Evolutionary conservation across 2,113 vertebrate genomes (phyloP).

Genomic region (Corapipo altera): DNA sequence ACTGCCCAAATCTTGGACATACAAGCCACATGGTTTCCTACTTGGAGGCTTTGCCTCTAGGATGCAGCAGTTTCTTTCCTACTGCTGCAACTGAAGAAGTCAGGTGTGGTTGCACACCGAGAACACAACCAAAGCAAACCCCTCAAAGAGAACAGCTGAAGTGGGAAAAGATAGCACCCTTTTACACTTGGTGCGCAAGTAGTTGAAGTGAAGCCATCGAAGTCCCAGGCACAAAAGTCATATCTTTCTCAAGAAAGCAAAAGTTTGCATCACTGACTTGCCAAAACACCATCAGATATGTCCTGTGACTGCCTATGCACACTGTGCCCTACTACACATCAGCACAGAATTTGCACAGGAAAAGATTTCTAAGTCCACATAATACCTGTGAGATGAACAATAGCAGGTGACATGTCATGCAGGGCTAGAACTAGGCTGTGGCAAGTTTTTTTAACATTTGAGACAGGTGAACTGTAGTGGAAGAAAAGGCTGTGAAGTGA

Average conservation of each 20-base stretch:
- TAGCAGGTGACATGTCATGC: background rate
- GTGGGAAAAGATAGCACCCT: background rate
- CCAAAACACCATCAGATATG: background rate
- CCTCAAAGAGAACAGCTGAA: background rate
- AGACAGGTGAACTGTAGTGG: background rate
- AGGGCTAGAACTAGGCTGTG: background rate
- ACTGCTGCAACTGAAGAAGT: background rate
- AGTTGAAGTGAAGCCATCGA: background rate
- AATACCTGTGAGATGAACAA: background rate
- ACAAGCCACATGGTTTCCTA: fast-evolving
- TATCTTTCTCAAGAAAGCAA: background rate
- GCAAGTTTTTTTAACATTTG: background rate
- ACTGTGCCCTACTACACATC: background rate
- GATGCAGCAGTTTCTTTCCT: background rate
- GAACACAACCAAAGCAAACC: background rate
- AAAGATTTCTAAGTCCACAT: background rate
- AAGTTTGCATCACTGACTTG: background rate
- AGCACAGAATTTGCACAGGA: background rate
- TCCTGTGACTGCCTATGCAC: fast-evolving
- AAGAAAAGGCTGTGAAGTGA: background rate
- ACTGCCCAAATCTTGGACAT: background rate
- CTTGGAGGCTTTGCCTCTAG: background rate
- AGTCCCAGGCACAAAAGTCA: fast-evolving
- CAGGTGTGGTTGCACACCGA: background rate
- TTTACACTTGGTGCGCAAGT: background rate